Evolutionary conservation across 2,797 vertebrate species (phyloP).

Genomic region (Catharus ustulatus): DNA sequence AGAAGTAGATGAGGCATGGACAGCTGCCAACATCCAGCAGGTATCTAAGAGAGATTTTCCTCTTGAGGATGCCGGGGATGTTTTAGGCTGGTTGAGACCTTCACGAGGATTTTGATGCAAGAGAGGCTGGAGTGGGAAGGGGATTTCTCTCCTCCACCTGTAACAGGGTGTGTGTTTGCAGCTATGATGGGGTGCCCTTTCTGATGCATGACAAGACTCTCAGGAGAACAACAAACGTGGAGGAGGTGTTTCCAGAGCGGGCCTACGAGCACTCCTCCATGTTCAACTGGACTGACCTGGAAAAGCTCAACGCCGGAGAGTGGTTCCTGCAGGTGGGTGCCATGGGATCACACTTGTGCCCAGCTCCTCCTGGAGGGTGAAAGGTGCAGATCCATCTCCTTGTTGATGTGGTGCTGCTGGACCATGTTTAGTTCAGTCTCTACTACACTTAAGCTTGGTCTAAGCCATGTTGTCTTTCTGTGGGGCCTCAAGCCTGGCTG

Average conservation of each 20-base stretch:
- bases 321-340: conserved; percentile 91
- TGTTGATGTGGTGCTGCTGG: background rate
- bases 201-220: conserved; percentile 91
- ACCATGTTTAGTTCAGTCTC: background rate
- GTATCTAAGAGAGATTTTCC: background rate
- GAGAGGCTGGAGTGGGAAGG: background rate
- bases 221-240: conserved; percentile 88
- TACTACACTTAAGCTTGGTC: background rate
- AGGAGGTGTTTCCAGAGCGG: conserved; percentile 81
- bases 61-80: background rate
- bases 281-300: conserved; percentile 94
- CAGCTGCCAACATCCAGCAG: background rate
- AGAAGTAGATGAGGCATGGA: background rate
- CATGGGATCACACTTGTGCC: background rate
- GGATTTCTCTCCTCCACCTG: background rate
- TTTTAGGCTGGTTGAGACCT: background rate
- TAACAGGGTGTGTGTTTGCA: conserved; percentile 44
- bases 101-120: background rate
- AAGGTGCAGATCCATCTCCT: background rate
- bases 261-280: conserved; percentile 82
- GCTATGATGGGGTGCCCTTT: conserved; percentile 91
- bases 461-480: background rate
- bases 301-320: conserved; percentile 89
- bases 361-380: background rate
- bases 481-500: background rate